Conservation (phyloP, 2,113 vertebrate genomes). For the Hippocampus zosterae region DNA sequence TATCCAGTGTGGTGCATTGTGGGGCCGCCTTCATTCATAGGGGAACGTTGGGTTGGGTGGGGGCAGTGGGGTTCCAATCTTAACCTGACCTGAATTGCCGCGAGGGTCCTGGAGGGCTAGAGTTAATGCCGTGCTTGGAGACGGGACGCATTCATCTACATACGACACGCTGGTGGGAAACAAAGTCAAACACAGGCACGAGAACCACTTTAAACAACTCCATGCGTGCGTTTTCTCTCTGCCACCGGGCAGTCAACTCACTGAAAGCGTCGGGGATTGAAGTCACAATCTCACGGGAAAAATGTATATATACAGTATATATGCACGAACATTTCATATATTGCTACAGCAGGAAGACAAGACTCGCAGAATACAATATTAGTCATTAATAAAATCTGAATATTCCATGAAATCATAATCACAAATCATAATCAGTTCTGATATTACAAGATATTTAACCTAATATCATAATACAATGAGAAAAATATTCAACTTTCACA, state of each 20-base stretch:
- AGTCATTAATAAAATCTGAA: no score
- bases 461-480: no score
- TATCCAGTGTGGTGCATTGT: conserved; percentile 68
- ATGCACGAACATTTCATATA: no score
- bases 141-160: conserved; percentile 73
- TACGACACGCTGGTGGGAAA: conserved; percentile 58
- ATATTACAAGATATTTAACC: no score
- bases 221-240: conserved; percentile 21
- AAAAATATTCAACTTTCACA: no score
- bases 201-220: conserved; percentile 44
- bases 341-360: no score
- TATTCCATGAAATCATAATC: no score
- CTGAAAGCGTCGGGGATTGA: background rate
- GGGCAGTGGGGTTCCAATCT: conserved; percentile 58
- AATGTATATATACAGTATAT: background rate
- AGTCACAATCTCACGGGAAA: background rate
- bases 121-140: conserved; percentile 66
- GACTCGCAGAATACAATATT: no score
- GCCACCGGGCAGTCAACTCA: background rate
- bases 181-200: conserved; percentile 56
- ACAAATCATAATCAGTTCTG: no score
- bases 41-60: conserved; percentile 1
- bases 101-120: conserved; percentile 70
- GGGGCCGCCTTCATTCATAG: conserved; percentile 72
- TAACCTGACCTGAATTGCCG: conserved; percentile 77